Conservation (phyloP, 2,797 vertebrate species). For the Denticeps clupeoides region DNA sequence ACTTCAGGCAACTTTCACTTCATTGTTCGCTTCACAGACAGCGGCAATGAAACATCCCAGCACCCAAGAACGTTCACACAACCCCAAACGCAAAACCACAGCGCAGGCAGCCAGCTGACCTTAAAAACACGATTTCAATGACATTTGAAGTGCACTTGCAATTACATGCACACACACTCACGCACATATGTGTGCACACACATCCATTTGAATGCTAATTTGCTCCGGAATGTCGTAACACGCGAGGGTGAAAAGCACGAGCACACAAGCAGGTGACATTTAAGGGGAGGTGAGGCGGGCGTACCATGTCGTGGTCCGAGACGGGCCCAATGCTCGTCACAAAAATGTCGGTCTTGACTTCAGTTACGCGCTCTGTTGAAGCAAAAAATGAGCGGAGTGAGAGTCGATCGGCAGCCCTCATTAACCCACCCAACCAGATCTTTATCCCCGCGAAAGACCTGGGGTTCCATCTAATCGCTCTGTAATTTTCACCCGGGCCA, state of each 20-base stretch:
- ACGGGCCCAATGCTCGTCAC: constrained; percentile 98
- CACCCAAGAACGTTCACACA: neutral
- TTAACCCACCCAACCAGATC: constrained; percentile 37
- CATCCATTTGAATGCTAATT: too few relatives aligned
- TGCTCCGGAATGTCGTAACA: too few relatives aligned
- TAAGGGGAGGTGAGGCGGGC: constrained; percentile 33
- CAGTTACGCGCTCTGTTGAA: constrained; percentile 98
- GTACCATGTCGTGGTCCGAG: constrained; percentile 98
- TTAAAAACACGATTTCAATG: too few relatives aligned
- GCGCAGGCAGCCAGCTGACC: too few relatives aligned
- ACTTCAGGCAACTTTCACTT: neutral
- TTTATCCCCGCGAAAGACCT: neutral
- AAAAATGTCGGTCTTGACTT: constrained; percentile 99
- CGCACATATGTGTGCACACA: too few relatives aligned
- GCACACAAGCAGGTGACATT: neutral
- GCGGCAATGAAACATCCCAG: neutral
- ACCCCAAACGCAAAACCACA: too few relatives aligned
- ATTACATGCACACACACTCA: too few relatives aligned
- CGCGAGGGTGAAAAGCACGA: neutral
- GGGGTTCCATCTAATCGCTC: constrained; percentile 17
- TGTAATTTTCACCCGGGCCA: constrained; percentile 46
- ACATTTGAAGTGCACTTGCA: too few relatives aligned
- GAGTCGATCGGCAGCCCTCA: constrained; percentile 64
- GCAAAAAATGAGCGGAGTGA: constrained; percentile 84
- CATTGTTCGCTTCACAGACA: neutral